Conservation (phyloP, 2,888 invertebrate genomes). For the Drosophila neoperkinsi region DNA sequence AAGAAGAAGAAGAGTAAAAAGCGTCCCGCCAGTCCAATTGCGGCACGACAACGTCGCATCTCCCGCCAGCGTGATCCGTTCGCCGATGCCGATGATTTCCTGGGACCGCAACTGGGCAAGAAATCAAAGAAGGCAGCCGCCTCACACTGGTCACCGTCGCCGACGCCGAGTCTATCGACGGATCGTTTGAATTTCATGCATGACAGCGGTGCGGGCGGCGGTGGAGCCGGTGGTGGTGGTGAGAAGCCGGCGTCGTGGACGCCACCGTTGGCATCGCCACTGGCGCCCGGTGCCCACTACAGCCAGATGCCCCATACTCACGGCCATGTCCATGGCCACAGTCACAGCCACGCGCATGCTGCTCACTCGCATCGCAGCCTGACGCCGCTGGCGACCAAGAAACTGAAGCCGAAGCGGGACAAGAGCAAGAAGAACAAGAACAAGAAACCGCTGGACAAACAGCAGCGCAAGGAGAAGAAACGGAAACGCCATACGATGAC, state of each 20-base stretch:
- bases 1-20: constrained; percentile 80
- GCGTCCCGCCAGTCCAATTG: constrained; percentile 66
- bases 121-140: constrained; percentile 72
- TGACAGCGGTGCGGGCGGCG: constrained; percentile 20
- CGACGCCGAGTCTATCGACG: constrained; percentile 86
- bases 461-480: constrained; percentile 80
- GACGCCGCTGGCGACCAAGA: constrained; percentile 80
- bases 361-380: constrained; percentile 43
- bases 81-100: constrained; percentile 67
- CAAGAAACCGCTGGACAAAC: constrained; percentile 83
- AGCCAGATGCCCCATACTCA: constrained; percentile 25
- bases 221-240: constrained; percentile 17
- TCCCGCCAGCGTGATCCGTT: constrained; percentile 80
- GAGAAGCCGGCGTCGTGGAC: constrained; percentile 87
- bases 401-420: constrained; percentile 82
- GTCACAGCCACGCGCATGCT: not conserved
- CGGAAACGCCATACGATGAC: constrained; percentile 83
- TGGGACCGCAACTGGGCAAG: constrained; percentile 71
- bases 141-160: constrained; percentile 83
- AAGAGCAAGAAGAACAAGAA: constrained; percentile 84
- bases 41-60: constrained; percentile 66
- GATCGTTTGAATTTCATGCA: constrained; percentile 67
- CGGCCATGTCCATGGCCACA: constrained; percentile 1
- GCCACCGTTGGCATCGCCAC: constrained; percentile 86
- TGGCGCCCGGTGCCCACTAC: constrained; percentile 51